Evolutionary conservation across 2,888 invertebrate species (phyloP).

Genomic region (Agrotis clavis): DNA sequence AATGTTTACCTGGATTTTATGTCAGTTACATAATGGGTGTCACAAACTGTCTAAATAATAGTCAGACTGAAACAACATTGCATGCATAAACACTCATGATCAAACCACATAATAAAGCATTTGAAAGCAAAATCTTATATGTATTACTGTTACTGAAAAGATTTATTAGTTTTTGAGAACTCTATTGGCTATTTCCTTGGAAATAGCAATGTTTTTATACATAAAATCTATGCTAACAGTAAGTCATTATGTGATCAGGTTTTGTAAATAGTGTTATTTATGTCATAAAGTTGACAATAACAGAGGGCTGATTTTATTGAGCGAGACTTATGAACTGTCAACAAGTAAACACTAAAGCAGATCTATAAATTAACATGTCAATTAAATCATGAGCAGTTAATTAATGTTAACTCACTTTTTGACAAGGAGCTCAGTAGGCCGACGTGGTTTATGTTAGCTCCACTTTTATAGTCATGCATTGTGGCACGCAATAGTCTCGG

Average conservation of each 20-base stretch:
- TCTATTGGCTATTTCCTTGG: conserved; percentile 10
- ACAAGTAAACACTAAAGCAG: conserved; percentile 52
- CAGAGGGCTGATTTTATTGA: conserved; percentile 35
- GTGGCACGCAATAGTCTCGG: conserved; percentile 84
- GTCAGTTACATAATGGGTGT: conserved; percentile 14
- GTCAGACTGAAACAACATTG: conserved; percentile 31
- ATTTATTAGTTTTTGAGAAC: conserved; percentile 12
- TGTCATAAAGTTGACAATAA: conserved; percentile 48
- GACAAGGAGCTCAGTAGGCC: conserved; percentile 87
- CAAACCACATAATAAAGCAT: conserved; percentile 41
- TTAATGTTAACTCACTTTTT: conserved; percentile 85
- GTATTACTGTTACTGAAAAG: conserved; percentile 42
- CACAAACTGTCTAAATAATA: conserved; percentile 30
- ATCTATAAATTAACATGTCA: conserved; percentile 63
- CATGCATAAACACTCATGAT: conserved; percentile 45
- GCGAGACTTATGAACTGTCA: conserved; percentile 38
- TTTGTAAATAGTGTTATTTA: conserved; percentile 42
- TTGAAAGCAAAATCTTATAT: conserved; percentile 43
- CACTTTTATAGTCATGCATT: conserved; percentile 89
- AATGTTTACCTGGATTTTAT: conserved; percentile 13
- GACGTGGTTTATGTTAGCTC: conserved; percentile 87
- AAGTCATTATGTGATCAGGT: conserved; percentile 39
- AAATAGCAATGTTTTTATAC: conserved; percentile 32
- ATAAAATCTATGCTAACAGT: conserved; percentile 41
- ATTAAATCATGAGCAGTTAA: conserved; percentile 67